Evolutionary conservation across 1,140 invertebrate species (phyloP).

Genomic region (Aleiodes sp.): DNA sequence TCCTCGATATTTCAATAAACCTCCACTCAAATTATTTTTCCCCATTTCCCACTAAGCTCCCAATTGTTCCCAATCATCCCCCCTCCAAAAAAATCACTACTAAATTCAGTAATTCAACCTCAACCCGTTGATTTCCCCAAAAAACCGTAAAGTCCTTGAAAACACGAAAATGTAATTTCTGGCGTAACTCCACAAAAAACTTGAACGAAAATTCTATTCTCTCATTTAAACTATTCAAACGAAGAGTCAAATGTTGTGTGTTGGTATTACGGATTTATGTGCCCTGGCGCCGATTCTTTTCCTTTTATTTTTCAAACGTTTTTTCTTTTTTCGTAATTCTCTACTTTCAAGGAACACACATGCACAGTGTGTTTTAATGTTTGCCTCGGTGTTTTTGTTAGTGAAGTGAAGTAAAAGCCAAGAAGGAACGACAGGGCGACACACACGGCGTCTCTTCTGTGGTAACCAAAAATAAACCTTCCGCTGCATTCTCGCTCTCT

Average conservation of each 20-base stretch:
- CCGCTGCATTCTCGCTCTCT: slow-evolving; percentile 42
- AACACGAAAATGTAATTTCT: background rate
- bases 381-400: background rate
- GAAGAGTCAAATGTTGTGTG: background rate
- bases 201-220: background rate
- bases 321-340: no score
- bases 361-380: background rate
- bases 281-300: background rate
- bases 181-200: background rate
- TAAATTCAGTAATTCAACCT: no score
- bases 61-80: no score
- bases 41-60: no score
- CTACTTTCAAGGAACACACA: background rate
- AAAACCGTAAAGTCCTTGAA: background rate
- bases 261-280: slow-evolving; percentile 6
- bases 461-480: slow-evolving; percentile 59
- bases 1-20: no score
- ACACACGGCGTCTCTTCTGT: slow-evolving; percentile 35
- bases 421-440: slow-evolving; percentile 36
- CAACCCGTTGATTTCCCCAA: no score
- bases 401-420: slow-evolving; percentile 14
- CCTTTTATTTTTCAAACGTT: no score
- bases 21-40: no score
- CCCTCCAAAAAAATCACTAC: no score
- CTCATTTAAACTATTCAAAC: background rate